Evolutionary conservation across 2,797 vertebrate genomes (phyloP).

Genomic region (Sylvia borin): DNA sequence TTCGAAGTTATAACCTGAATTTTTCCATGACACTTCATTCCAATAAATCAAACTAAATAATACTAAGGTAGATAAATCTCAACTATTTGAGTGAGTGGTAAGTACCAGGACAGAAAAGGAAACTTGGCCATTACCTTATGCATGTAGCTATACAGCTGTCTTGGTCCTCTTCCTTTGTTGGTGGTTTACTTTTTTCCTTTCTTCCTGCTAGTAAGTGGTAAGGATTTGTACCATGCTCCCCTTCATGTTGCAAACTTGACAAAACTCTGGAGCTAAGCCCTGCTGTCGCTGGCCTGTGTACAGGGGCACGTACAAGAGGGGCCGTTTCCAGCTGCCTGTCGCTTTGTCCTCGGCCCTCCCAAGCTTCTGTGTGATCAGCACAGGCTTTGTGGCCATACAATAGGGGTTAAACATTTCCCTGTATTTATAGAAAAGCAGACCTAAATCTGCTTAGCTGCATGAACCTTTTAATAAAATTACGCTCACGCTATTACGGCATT

Average conservation of each 20-base stretch:
- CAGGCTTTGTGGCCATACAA: slow-evolving; percentile 89
- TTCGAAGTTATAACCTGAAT: not conserved
- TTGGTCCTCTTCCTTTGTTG: slow-evolving; percentile 26
- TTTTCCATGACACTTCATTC: not conserved
- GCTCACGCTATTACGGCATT: not conserved
- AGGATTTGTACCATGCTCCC: slow-evolving; percentile 44
- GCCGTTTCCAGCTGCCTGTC: slow-evolving; percentile 48
- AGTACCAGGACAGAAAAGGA: not conserved
- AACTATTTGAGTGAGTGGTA: not conserved
- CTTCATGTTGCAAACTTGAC: slow-evolving; percentile 74
- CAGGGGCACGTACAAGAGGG: slow-evolving; percentile 49
- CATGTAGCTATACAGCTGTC: not conserved
- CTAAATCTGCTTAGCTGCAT: slow-evolving; percentile 70
- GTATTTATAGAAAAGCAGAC: slow-evolving; percentile 79
- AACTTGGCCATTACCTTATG: slow-evolving; percentile 60
- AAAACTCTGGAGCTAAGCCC: slow-evolving; percentile 68
- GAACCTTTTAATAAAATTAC: slow-evolving; percentile 62
- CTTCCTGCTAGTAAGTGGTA: slow-evolving; percentile 24
- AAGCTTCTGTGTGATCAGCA: slow-evolving; percentile 86
- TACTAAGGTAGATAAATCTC: not conserved
- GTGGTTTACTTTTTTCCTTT: not conserved
- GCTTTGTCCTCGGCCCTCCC: slow-evolving; percentile 71
- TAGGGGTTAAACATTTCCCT: slow-evolving; percentile 90
- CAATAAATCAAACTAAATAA: slow-evolving; percentile 20
- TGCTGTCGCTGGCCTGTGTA: slow-evolving; percentile 35